A percentile compares a stretch with the other conserved stretches of the same genome.
Evolutionary conservation across 1,140 invertebrate genomes (phyloP).

Genomic region (Oryzaephilus surinamensis): DNA sequence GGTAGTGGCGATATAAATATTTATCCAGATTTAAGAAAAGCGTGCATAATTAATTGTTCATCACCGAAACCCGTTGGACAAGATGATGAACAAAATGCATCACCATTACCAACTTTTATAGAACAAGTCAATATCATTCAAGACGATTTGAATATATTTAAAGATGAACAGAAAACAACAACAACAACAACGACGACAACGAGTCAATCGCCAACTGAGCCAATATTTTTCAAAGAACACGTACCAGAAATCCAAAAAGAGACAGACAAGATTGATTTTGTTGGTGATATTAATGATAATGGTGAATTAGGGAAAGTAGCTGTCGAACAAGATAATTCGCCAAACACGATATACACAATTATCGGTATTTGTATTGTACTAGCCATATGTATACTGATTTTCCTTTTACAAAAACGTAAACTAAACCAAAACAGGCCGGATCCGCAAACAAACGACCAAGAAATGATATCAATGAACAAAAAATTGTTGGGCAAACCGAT

Average conservation of each 20-base stretch:
- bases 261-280: constrained; percentile 8
- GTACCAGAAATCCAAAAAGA: too few species aligned
- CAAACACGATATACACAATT: too few species aligned
- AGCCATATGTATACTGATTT: too few species aligned
- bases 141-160: constrained; percentile 19
- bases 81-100: constrained; percentile 16
- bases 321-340: too few species aligned
- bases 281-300: too few species aligned
- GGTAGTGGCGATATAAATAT: constrained; percentile 24
- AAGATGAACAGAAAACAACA: constrained; percentile 8
- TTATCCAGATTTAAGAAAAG: constrained; percentile 4
- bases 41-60: constrained; percentile 21
- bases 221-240: constrained; percentile 8
- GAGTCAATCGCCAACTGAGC: constrained; percentile 5
- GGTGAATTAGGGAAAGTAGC: too few species aligned
- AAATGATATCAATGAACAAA: constrained; percentile 17
- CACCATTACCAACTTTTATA: constrained; percentile 9
- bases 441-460: constrained; percentile 17
- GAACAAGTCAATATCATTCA: constrained; percentile 20
- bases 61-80: constrained; percentile 18
- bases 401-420: too few species aligned
- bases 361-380: constrained; percentile 14
- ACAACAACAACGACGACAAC: constrained; percentile 1
- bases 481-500: constrained; percentile 35
- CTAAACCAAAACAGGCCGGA: too few species aligned